Base-by-base conservation (phyloP, 2,888 invertebrate genomes). In the Megamerina dolium region DNA sequence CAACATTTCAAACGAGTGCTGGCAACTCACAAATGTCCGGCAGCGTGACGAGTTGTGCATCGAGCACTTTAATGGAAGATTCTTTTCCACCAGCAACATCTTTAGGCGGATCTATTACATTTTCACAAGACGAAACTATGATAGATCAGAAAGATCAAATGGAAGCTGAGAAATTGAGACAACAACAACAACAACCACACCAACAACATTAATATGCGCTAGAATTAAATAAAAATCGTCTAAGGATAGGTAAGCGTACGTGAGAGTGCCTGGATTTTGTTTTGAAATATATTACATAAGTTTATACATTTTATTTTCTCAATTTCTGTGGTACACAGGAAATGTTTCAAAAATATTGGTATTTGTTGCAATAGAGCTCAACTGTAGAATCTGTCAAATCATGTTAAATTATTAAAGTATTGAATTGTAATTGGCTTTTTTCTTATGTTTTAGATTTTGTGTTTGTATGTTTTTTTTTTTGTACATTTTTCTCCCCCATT, bases 1-100 rank as follows among this genome's bases (percentile, higher is more conserved):
- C 87, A 10, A 87, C 87, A 1, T 87, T 85, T 61, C 87, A 87
- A 63, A 86, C 84, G 53, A 87, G 88, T 72, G 84, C 83, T 67
- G 84, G 84, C 0, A 87, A 88, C 60, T 89, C 88, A 1, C 81
- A 87, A 29, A 87, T 87, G 83, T 87, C 88, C 1, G 87, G 87
- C 41, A 88, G 88, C 66, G 80, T 87, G 41, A 87, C 88, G 16
- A 88, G 88, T 66, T 80, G 79, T 51, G 87, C 87, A 53, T 88
- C 88, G 43, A 87, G 87, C 66, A 88, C 88, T 12, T 81, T 89
- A 77, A 85, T 89, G 41, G 87, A 88, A 18, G 67, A 68, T 43
- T 61, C 66, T 4, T 60, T 53, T 17, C 59, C 62, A 42, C 57
- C 66, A 50, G 51, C 49, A 50, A 50, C 50, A 16, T n/a, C 13